Percentiles rank a stretch among this genome's conserved stretches.
These are phyloP conservation scores for Drosophila diplacantha DNA, from an alignment of 2,888 invertebrate species.

Conservation along the genomic window DNA sequence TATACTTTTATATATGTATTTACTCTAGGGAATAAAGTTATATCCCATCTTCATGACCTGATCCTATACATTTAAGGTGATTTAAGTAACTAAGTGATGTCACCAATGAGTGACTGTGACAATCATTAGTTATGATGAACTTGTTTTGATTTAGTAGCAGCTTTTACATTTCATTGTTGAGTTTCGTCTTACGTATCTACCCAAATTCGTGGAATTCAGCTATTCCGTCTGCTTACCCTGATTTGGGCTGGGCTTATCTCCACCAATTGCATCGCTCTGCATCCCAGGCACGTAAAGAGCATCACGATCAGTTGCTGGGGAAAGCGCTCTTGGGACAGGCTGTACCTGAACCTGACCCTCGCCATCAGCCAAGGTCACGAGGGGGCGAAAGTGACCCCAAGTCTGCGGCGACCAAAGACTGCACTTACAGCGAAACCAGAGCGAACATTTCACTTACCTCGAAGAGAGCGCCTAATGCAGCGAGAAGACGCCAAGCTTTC, in stretches of 20 bases:
- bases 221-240: slow-evolving; percentile 9
- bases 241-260: slow-evolving; percentile 39
- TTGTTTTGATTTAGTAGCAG: background rate
- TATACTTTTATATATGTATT: too few species aligned
- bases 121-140: background rate
- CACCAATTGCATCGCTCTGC: slow-evolving; percentile 11
- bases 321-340: slow-evolving; percentile 14
- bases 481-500: slow-evolving; percentile 31
- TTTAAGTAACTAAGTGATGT: background rate
- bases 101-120: background rate
- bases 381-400: slow-evolving; percentile 45
- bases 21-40: background rate
- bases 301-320: slow-evolving; percentile 5
- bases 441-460: slow-evolving; percentile 23
- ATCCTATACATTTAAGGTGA: background rate
- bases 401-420: slow-evolving; percentile 8
- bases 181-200: slow-evolving; percentile 11
- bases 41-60: background rate
- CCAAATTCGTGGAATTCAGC: slow-evolving; percentile 55
- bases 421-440: slow-evolving; percentile 45
- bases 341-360: slow-evolving; percentile 26
- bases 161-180: slow-evolving; percentile 26
- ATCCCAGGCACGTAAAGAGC: slow-evolving; percentile 43
- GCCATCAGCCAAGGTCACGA: slow-evolving; percentile 12
- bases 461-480: slow-evolving; percentile 30